These are phyloP conservation scores for Brachionus calyciflorus DNA, from an alignment of 1,140 invertebrate genomes.

Conservation along the genomic window DNA sequence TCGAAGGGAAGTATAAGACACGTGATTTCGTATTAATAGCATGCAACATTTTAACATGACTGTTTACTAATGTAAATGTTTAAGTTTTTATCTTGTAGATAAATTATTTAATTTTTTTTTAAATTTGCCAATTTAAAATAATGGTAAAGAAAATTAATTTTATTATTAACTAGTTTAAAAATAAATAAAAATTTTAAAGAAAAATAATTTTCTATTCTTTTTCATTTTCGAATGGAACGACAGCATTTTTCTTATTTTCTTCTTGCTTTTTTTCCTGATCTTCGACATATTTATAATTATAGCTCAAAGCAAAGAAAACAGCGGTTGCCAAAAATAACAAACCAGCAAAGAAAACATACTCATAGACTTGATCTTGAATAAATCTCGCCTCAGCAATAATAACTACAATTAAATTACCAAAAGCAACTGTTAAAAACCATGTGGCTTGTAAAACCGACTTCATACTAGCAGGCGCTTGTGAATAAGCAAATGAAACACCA, in stretches of 20 bases:
- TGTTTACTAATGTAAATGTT: no score
- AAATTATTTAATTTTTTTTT: no score
- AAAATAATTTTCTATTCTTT: background rate
- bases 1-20: no score
- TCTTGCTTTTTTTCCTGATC: background rate
- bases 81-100: no score
- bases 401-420: slow-evolving; percentile 85
- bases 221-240: background rate
- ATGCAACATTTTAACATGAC: no score
- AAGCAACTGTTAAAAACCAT: slow-evolving; percentile 82
- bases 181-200: background rate
- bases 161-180: background rate
- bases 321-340: slow-evolving; percentile 79
- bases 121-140: no score
- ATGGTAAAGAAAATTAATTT: no score
- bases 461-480: slow-evolving; percentile 80
- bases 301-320: slow-evolving; percentile 74
- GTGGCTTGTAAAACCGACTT: slow-evolving; percentile 83
- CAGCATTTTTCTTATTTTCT: background rate
- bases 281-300: slow-evolving; percentile 59
- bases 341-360: slow-evolving; percentile 82
- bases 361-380: slow-evolving; percentile 59
- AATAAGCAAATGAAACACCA: slow-evolving; percentile 84
- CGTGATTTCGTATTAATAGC: no score
- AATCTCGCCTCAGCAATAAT: slow-evolving; percentile 71